Evolutionary conservation across 2,797 vertebrate genomes (phyloP), one percentile per base, ranked within the genome.

Genomic region (Danio aesculapii): DNA sequence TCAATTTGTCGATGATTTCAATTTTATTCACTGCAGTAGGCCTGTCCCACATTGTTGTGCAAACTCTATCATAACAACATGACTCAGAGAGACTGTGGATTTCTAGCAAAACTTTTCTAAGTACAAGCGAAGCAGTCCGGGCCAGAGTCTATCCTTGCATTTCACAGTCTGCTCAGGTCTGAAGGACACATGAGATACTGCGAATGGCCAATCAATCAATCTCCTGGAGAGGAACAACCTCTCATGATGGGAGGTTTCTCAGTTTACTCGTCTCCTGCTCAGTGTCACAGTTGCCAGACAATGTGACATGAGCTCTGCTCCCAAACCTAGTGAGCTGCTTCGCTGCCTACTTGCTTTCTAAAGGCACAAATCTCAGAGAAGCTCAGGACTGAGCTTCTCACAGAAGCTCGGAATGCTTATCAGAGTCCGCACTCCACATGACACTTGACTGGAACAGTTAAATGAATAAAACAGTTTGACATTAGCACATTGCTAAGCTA

Each of bases 131-230:
- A 75, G 41, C 86, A 88, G 86, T 82, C 84, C 90, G 83, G 86
- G 73, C 62, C 83, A 85, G 75, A 68, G 85, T 77, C 8, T 57
- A 57, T 91, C 90, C 91, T 92, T 90, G 69, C 53, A 30, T 30
- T 30, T 30, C 30, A 30, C 30, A 30, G 30, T 30, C 83, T 86
- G 83, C 82, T 81, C 81, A 80, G 30, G 83, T 83, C 87, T 90
- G 88, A 93, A 92, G 92, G 91, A 89, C 92, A 82, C 87, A 88
- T 75, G 39, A 88, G 81, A 85, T 89, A 81, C 77, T 89, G 50
- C 17, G 90, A 91, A 90, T 90, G 87, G 76, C 88, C 91, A 90
- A 92, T 93, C 92, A 93, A 94, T 93, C 93, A 92, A 87, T 87
- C 85, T 88, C 90, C 88, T 89, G 88, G 84, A 84, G 88, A 88